Percentiles rank a stretch among this genome's conserved stretches.
phyloP scores from a whole-genome alignment of 2,888 invertebrate genomes.

The Aphidoletes aphidimyza region DNA sequence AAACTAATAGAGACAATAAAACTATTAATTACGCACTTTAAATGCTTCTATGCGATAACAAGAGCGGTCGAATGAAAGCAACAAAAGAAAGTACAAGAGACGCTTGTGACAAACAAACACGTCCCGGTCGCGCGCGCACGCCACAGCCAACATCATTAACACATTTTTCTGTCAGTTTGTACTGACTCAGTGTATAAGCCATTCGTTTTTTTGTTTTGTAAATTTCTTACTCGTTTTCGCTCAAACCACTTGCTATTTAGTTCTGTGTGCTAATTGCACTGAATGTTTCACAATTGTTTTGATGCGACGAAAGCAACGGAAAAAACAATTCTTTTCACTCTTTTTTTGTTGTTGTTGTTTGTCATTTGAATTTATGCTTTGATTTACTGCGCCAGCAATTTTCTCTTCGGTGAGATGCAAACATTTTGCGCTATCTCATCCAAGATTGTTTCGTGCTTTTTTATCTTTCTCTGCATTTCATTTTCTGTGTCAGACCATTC shows the following conservation, averaged over 20 bases:
- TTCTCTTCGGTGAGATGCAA: too few species aligned
- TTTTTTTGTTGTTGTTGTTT: too few species aligned
- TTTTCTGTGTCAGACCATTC: conserved; percentile 39
- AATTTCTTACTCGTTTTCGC: too few species aligned
- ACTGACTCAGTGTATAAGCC: background rate
- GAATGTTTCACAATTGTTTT: background rate
- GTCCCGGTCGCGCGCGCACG: background rate
- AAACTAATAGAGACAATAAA: background rate
- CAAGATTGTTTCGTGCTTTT: too few species aligned
- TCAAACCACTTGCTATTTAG: conserved; percentile 33
- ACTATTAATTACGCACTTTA: conserved; percentile 23
- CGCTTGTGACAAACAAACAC: background rate
- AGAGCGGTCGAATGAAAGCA: background rate
- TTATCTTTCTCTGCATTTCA: background rate
- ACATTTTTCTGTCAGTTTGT: background rate
- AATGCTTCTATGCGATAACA: background rate
- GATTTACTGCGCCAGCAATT: too few species aligned
- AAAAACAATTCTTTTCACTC: background rate
- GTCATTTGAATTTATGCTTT: too few species aligned
- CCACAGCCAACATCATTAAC: conserved; percentile 28
- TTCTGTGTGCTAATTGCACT: conserved; percentile 21
- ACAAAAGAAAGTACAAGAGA: background rate
- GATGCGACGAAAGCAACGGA: background rate
- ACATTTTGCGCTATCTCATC: background rate
- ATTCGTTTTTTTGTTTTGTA: background rate